phyloP scores from a whole-genome alignment of 2,113 vertebrate species.

The Ciconia stormi region DNA sequence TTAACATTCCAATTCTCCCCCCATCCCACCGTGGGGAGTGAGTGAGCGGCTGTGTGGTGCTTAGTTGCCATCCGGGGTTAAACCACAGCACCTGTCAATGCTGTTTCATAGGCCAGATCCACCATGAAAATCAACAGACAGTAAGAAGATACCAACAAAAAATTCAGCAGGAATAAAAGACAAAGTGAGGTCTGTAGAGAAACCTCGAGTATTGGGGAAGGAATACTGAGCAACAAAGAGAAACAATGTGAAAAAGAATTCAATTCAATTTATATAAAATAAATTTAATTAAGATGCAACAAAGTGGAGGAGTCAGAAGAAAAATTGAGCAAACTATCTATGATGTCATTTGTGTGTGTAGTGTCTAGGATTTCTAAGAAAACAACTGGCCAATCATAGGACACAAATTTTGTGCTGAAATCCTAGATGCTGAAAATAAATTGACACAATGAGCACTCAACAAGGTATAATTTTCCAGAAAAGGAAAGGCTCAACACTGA shows the following conservation, averaged over 20 bases:
- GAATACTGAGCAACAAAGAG: background rate
- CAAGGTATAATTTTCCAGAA: background rate
- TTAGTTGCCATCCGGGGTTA: background rate
- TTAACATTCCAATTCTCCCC: background rate
- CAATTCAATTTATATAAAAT: background rate
- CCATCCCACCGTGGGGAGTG: fast-evolving
- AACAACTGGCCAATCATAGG: background rate
- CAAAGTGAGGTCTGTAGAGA: background rate
- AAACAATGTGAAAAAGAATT: background rate
- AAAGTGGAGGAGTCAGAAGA: background rate
- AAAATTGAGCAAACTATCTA: background rate
- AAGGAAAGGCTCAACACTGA: background rate
- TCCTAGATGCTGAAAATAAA: background rate
- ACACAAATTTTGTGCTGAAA: background rate
- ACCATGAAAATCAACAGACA: background rate
- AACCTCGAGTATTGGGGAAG: background rate
- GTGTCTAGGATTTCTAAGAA: background rate
- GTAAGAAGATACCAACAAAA: background rate
- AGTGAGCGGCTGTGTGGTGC: fast-evolving
- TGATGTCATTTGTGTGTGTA: background rate
- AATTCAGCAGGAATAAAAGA: background rate
- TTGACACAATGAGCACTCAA: background rate
- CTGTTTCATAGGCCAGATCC: background rate
- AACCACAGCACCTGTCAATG: background rate
- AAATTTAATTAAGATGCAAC: background rate